Evolutionary conservation across 2,113 vertebrate species (phyloP).

Genomic region (Orientallactaga bullata): DNA sequence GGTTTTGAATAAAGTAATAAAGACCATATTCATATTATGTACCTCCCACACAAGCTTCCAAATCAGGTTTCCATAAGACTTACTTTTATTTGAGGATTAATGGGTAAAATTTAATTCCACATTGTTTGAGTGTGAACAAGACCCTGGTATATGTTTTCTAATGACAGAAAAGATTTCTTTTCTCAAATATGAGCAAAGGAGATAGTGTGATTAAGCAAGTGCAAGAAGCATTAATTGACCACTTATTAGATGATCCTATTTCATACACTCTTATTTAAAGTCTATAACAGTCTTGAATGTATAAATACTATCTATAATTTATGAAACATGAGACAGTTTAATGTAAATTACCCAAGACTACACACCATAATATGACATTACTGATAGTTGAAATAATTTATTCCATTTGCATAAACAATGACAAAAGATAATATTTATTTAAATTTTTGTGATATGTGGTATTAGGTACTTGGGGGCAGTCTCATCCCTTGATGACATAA

Average conservation of each 20-base stretch:
- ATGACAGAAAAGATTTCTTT: background rate
- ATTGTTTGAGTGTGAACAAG: background rate
- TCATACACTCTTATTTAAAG: background rate
- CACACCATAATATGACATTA: background rate
- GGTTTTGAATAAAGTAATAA: no score
- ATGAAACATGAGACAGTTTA: background rate
- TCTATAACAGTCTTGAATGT: background rate
- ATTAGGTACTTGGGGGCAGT: background rate
- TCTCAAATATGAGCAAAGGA: background rate
- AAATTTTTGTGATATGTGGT: background rate
- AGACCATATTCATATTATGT: background rate
- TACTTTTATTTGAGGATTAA: conserved; percentile 36
- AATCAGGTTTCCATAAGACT: background rate
- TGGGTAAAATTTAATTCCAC: background rate
- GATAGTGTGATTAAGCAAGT: background rate
- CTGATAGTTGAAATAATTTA: conserved; percentile 13
- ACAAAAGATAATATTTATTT: conserved; percentile 14
- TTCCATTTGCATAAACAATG: conserved; percentile 5
- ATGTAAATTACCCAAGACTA: background rate
- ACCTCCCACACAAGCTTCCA: background rate
- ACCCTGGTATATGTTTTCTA: background rate
- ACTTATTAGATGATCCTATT: background rate
- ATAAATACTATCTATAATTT: conserved; percentile 61
- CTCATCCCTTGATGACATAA: background rate
- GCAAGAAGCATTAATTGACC: background rate